These are phyloP conservation scores for Meles meles DNA, from an alignment of 2,113 vertebrate genomes.

Conservation along the genomic window DNA sequence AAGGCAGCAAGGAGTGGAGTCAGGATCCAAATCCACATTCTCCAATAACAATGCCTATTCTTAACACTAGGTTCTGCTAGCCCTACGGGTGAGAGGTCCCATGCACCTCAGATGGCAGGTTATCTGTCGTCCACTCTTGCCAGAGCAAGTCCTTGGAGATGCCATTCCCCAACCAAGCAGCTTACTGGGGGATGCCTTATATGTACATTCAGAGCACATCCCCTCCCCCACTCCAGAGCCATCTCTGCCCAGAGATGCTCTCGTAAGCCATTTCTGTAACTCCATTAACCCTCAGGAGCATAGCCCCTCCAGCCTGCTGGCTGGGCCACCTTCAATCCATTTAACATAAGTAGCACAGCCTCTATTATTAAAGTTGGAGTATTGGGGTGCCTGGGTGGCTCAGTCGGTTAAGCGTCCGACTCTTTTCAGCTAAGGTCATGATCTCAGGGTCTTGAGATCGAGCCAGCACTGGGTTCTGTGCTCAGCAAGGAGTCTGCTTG, in stretches of 20 bases:
- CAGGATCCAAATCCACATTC: neutral
- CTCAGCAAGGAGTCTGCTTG: neutral
- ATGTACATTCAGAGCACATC: neutral
- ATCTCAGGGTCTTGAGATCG: neutral
- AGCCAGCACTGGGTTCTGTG: neutral
- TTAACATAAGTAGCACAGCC: neutral
- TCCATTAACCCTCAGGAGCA: neutral
- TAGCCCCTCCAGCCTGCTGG: neutral
- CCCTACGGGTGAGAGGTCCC: neutral
- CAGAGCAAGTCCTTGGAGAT: neutral
- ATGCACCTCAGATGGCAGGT: neutral
- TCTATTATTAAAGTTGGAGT: neutral
- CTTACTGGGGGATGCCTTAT: neutral
- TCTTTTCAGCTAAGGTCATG: neutral
- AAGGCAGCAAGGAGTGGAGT: neutral
- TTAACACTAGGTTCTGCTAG: neutral
- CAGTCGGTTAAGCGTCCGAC: neutral
- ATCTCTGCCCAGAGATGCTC: neutral
- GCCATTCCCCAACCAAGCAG: neutral
- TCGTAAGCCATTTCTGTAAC: neutral
- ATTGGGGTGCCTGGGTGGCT: neutral
- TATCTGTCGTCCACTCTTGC: neutral
- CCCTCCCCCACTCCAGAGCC: too few relatives aligned
- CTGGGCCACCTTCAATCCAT: neutral
- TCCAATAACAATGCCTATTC: neutral